phyloP scores from a whole-genome alignment of 2,888 invertebrate genomes.

The Lepeophtheirus nordmannii region DNA sequence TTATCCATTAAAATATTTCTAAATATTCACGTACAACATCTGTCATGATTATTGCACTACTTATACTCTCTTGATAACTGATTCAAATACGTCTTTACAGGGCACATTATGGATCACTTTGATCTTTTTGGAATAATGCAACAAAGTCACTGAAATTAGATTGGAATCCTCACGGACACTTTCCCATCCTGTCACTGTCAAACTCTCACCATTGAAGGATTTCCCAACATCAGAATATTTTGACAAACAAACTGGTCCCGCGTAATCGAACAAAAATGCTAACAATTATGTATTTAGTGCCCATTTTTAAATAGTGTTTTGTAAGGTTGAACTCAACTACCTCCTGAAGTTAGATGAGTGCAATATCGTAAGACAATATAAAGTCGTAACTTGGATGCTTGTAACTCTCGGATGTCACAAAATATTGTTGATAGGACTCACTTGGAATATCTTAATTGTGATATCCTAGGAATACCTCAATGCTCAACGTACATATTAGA shows the following conservation, averaged over 20 bases:
- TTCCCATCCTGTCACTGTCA: slow-evolving; percentile 43
- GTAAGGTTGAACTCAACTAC: not conserved
- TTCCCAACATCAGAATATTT: not conserved
- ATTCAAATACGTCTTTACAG: not conserved
- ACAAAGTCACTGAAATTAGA: not conserved
- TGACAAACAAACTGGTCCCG: not conserved
- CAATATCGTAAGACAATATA: slow-evolving; percentile 1
- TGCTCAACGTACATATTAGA: not conserved
- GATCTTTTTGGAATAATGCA: no score
- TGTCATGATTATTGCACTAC: not conserved
- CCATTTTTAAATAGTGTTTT: no score
- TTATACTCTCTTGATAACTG: not conserved
- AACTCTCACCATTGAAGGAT: slow-evolving; percentile 40
- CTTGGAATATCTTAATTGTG: not conserved
- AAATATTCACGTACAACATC: no score
- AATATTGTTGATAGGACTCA: not conserved
- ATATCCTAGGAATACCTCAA: slow-evolving; percentile 3
- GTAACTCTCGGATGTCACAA: not conserved
- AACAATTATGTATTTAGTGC: no score
- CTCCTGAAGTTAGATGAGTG: slow-evolving; percentile 3
- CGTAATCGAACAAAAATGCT: slow-evolving; percentile 1
- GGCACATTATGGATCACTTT: not conserved
- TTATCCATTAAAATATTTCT: no score
- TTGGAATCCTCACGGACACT: slow-evolving; percentile 38
- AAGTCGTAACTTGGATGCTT: not conserved